Base-by-base conservation (phyloP, 2,888 invertebrate genomes). In the Xestoiulus laeticollis region DNA sequence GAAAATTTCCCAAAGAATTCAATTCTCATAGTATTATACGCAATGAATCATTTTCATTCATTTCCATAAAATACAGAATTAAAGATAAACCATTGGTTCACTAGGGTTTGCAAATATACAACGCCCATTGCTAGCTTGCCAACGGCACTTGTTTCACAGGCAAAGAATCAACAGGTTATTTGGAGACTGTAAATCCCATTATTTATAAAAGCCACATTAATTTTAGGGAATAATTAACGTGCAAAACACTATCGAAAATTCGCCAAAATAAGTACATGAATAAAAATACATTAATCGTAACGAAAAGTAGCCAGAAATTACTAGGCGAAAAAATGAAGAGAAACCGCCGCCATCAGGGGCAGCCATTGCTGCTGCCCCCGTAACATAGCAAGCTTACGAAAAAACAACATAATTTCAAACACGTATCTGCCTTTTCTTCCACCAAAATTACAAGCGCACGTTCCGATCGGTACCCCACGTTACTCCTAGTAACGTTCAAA, bases 311-410 rank as follows among this genome's bases (percentile, higher is more conserved):
- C 10, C 30, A 14, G 12, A 30, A 26, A 6, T 30, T n/a, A n/a
- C 38, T 38, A 38, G 16, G 30, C 12, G 30, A 5, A 30, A 78
- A 78, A 78, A 1, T 16, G 78, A 10, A 78, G 30, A 38, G 38
- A 38, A 38, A 6, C 38, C 68, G 2, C 26, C 68, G 68, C 68
- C 26, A 68, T 68, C 68, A 68, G 68, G 68, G 68, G 68, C 68
- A 68, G 68, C 68, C 68, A 68, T 68, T 68, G 68, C 68, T 38
- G 38, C 38, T 68, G 68, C 68, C 68, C 68, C 68, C 68, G 68
- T 5, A 22, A 22, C 84, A 30, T 30, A 3, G 30, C 26, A 78
- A 26, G 78, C 30, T 30, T 78, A 30, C 16, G 30, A 78, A 78
- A 78, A 26, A 26, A 30, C 16, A 30, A 30, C 10, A 3, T 30